Conservation (phyloP, 2,113 vertebrate genomes). For the Octodon degus region DNA sequence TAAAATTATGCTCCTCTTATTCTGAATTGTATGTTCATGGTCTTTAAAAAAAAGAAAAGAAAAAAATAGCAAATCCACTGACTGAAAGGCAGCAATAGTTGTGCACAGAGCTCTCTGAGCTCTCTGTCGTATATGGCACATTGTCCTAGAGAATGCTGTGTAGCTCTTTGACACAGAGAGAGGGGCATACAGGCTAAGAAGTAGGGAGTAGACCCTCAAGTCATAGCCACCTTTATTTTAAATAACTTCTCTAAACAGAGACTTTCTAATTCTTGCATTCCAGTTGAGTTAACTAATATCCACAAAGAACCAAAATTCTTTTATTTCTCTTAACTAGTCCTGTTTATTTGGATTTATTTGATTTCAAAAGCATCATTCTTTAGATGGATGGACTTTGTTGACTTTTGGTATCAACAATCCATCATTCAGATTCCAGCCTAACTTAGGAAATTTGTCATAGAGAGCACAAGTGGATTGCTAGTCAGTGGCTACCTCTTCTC, state of each 20-base stretch:
- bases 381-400: not conserved
- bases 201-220: not conserved
- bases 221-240: not conserved
- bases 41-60: not conserved
- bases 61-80: not conserved
- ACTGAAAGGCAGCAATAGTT: not conserved
- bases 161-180: not conserved
- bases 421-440: slow-evolving; percentile 8
- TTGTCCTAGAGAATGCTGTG: not conserved
- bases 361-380: slow-evolving; percentile 41
- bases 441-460: not conserved
- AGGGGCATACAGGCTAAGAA: not conserved
- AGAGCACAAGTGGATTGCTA: not conserved
- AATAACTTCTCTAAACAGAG: not conserved
- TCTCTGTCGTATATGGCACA: not conserved
- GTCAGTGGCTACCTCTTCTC: not conserved
- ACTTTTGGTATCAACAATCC: slow-evolving; percentile 36
- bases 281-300: not conserved
- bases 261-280: not conserved
- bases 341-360: slow-evolving; percentile 31
- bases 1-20: slow-evolving; percentile 62
- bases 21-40: slow-evolving; percentile 40
- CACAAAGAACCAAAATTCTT: not conserved
- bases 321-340: not conserved
- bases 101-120: not conserved